Conservation (phyloP, 2,888 invertebrate genomes). For the Epirrhoe alternata region DNA sequence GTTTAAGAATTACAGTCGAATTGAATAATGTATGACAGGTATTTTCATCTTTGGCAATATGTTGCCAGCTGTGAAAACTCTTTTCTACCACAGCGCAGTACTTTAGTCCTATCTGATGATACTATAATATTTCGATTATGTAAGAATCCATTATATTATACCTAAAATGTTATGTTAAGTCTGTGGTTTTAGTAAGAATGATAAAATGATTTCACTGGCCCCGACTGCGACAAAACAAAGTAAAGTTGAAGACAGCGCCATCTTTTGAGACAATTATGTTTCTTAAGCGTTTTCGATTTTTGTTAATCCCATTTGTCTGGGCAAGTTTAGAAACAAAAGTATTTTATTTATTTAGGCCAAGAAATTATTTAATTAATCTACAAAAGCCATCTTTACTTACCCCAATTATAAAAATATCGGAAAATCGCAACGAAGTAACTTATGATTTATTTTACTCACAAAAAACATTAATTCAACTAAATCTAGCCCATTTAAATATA, state of each 20-base stretch:
- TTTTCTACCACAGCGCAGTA: slow-evolving; percentile 23
- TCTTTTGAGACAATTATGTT: background rate
- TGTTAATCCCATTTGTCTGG: slow-evolving; percentile 7
- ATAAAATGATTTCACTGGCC: slow-evolving; percentile 4
- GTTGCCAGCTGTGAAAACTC: slow-evolving; percentile 22
- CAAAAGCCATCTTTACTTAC: slow-evolving; percentile 4
- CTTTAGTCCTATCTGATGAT: slow-evolving; percentile 8
- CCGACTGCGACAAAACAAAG: background rate
- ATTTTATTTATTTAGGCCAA: background rate
- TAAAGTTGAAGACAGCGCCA: background rate
- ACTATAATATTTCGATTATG: slow-evolving; percentile 12
- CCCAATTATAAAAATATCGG: slow-evolving; percentile 10
- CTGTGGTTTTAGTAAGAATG: background rate
- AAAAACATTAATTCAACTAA: background rate
- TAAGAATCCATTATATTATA: slow-evolving; percentile 10
- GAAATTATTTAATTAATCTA: slow-evolving; percentile 1
- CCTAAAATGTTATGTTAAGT: background rate
- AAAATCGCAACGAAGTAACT: slow-evolving; percentile 29
- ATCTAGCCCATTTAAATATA: slow-evolving; percentile 19
- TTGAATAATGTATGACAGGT: slow-evolving; percentile 28
- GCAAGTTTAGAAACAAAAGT: background rate
- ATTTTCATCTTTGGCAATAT: slow-evolving; percentile 22
- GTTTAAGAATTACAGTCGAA: background rate
- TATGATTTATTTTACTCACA: slow-evolving; percentile 7
- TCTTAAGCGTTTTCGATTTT: background rate